Percentiles rank a stretch among this genome's conserved stretches.
phyloP scores from a whole-genome alignment of 2,888 invertebrate species.

The Drosophila nigricruria region DNA sequence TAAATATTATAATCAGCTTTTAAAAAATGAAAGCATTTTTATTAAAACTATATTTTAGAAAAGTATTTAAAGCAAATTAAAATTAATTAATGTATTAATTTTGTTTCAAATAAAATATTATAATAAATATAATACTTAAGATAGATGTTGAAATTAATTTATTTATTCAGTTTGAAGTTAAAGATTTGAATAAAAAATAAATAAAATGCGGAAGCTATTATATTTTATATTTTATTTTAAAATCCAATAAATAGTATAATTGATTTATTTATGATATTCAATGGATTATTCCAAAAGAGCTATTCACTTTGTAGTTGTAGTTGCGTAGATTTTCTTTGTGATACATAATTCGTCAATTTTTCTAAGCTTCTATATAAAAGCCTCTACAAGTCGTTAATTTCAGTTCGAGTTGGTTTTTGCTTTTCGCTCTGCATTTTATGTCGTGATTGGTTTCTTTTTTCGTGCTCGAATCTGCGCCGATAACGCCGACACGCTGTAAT shows the following conservation, averaged over 20 bases:
- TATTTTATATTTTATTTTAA: neutral
- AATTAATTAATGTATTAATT: too few species aligned
- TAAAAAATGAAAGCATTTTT: too few species aligned
- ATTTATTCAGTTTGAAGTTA: too few species aligned
- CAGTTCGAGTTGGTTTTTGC: neutral
- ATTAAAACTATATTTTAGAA: too few species aligned
- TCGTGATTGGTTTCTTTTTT: neutral
- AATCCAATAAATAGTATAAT: neutral
- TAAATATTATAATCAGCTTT: too few species aligned
- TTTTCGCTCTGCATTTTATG: neutral
- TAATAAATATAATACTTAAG: too few species aligned
- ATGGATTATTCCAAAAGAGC: neutral
- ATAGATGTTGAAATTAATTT: too few species aligned
- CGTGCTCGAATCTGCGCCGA: neutral
- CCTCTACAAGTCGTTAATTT: neutral
- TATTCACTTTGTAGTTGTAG: neutral
- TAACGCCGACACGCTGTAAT: conserved; percentile 3
- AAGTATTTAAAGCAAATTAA: too few species aligned
- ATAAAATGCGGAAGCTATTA: too few species aligned
- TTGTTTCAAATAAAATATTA: too few species aligned
- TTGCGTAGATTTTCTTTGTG: neutral
- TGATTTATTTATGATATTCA: neutral
- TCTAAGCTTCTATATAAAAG: neutral
- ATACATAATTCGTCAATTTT: neutral
- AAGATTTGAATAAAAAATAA: too few species aligned